Percentiles rank a stretch among this genome's conserved stretches.
Evolutionary conservation across 2,888 invertebrate species (phyloP).

Genomic region (Salpingus planirostris): DNA sequence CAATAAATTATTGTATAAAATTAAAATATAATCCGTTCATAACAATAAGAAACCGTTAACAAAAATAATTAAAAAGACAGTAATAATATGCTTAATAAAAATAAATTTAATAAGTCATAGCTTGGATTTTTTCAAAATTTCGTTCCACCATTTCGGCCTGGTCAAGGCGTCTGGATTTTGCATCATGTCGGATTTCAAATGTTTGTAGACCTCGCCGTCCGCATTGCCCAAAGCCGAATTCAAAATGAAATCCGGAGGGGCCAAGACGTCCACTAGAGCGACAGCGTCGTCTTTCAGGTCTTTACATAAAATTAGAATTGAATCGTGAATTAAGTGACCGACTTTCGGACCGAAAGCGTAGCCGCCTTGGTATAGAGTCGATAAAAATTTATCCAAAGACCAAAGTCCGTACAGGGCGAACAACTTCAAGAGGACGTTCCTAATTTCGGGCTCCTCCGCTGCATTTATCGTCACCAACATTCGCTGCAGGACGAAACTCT

Average conservation of each 20-base stretch:
- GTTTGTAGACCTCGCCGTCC: too few relatives aligned
- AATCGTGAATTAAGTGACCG: conserved; percentile 55
- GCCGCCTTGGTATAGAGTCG: conserved; percentile 61
- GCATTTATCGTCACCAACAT: conserved; percentile 43
- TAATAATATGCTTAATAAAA: too few relatives aligned
- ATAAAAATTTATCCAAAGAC: conserved; percentile 67
- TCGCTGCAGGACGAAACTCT: conserved; percentile 46
- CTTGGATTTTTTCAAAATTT: too few relatives aligned
- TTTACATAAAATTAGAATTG: conserved; percentile 55
- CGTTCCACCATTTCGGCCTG: too few relatives aligned
- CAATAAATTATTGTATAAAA: too few relatives aligned
- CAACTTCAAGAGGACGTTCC: conserved; percentile 49
- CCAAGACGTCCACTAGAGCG: conserved; percentile 69
- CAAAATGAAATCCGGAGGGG: conserved; percentile 80
- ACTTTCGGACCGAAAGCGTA: conserved; percentile 40
- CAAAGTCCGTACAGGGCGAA: conserved; percentile 59
- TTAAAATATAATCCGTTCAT: too few relatives aligned
- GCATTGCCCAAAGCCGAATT: conserved; percentile 75
- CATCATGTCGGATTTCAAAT: too few relatives aligned
- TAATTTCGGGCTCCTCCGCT: conserved; percentile 44
- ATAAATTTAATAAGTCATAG: too few relatives aligned
- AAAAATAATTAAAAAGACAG: too few relatives aligned
- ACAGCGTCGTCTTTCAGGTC: conserved; percentile 64
- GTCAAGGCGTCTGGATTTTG: too few relatives aligned
- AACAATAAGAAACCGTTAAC: too few relatives aligned